Evolutionary conservation across 2,113 vertebrate genomes (phyloP).

Genomic region (Paramisgurnus dabryanus): DNA sequence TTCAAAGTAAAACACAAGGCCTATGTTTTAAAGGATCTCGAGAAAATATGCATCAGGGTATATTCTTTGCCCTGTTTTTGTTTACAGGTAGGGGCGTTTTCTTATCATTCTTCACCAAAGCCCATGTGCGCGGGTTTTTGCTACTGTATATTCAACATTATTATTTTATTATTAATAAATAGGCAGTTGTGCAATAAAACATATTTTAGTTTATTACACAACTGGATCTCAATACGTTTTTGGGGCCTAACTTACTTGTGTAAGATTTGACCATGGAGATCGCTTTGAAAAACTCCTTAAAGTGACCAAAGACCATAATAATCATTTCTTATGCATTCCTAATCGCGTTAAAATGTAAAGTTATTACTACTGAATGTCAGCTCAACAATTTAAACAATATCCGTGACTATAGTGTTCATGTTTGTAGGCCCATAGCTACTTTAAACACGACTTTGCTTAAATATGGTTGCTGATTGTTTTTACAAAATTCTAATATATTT

Average conservation of each 20-base stretch:
- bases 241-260: background rate
- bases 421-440: background rate
- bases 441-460: background rate
- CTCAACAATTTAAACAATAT: background rate
- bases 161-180: no score
- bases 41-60: constrained; percentile 37
- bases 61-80: constrained; percentile 29
- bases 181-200: no score
- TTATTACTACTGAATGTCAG: background rate
- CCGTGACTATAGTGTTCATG: no score
- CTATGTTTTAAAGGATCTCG: constrained; percentile 7
- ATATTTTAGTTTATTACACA: background rate
- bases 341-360: no score
- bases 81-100: constrained; percentile 43
- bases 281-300: no score
- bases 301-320: background rate
- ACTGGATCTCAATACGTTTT: background rate
- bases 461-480: no score
- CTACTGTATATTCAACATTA: no score
- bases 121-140: background rate
- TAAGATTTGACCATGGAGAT: background rate
- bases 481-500: no score
- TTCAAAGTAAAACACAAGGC: background rate
- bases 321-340: background rate
- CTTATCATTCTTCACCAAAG: background rate